Evolutionary conservation across 2,797 vertebrate genomes (phyloP).

Genomic region (Anguilla megastoma): DNA sequence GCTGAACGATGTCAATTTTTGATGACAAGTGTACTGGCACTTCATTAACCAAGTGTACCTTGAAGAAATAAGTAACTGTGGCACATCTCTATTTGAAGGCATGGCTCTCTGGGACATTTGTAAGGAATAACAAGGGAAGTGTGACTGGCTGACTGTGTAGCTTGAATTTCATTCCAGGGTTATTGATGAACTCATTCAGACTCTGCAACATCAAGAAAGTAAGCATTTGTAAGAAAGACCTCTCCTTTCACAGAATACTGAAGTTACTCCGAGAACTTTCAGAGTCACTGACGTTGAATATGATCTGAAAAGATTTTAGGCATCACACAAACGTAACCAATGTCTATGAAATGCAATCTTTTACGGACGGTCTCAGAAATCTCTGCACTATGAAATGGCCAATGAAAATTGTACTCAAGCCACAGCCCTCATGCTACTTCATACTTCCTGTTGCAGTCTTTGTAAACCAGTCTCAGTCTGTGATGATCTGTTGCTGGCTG

Average conservation of each 20-base stretch:
- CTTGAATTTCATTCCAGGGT: slow-evolving; percentile 27
- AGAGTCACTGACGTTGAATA: not conserved
- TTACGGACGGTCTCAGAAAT: not conserved
- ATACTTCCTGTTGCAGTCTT: not conserved
- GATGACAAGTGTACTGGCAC: not conserved
- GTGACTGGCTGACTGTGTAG: not conserved
- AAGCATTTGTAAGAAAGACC: not conserved
- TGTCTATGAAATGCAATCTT: not conserved
- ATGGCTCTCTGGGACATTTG: not conserved
- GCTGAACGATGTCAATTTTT: not conserved
- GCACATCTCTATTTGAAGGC: not conserved
- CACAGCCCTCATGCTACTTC: not conserved
- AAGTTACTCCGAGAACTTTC: not conserved
- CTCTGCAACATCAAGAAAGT: not conserved
- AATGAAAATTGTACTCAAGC: not conserved
- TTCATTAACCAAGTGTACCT: slow-evolving; percentile 19
- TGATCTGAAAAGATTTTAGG: not conserved
- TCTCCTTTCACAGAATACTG: not conserved
- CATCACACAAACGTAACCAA: not conserved
- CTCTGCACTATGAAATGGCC: not conserved
- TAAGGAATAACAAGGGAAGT: not conserved
- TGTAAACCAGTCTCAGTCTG: not conserved
- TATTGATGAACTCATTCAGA: not conserved
- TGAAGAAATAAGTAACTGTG: not conserved
- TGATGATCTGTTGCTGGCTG: not conserved